Conservation (phyloP, 2,113 vertebrate genomes). For the Charadrius vociferus region DNA sequence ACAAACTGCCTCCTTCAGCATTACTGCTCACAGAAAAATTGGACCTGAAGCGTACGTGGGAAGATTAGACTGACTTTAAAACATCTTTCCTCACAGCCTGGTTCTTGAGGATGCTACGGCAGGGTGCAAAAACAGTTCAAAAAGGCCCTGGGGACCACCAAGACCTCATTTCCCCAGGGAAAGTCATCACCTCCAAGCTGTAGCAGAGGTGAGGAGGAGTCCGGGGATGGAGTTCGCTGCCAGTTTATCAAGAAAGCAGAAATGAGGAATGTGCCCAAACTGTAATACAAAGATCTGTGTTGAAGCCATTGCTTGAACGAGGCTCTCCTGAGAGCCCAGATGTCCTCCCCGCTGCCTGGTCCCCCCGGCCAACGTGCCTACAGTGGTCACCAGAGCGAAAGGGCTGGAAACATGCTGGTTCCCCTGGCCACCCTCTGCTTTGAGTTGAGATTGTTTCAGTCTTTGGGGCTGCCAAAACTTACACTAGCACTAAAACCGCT, state of each 20-base stretch:
- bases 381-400: not conserved
- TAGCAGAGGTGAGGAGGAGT: not conserved
- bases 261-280: not conserved
- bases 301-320: rapidly evolving
- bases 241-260: not conserved
- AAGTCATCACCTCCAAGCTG: not conserved
- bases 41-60: not conserved
- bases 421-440: not conserved
- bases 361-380: rapidly evolving
- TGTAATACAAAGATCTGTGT: not conserved
- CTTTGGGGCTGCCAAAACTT: not conserved
- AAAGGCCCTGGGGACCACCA: not conserved
- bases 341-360: not conserved
- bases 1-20: not conserved
- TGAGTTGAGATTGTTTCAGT: not conserved
- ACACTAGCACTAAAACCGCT: not conserved
- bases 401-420: not conserved
- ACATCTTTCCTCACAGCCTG: not conserved
- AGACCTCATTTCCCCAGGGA: not conserved
- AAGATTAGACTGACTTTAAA: not conserved
- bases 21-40: not conserved
- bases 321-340: not conserved
- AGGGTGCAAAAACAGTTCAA: not conserved
- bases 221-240: rapidly evolving
- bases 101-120: not conserved